Conservation (phyloP, 2,888 invertebrate species). For the Drosophila pullipes region DNA sequence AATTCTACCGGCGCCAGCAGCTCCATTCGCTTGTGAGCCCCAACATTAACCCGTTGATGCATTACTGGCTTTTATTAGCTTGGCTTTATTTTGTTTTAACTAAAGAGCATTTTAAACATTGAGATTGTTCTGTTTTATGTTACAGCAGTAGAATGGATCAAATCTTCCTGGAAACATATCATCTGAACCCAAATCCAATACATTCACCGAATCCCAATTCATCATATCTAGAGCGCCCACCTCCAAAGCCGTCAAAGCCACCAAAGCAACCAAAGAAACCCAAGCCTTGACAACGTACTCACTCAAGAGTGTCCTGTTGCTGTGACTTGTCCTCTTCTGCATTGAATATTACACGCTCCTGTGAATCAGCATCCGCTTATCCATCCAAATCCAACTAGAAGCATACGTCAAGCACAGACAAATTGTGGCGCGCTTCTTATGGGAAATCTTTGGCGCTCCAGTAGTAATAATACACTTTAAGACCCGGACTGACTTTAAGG, state of each 20-base stretch:
- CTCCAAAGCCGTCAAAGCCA: neutral
- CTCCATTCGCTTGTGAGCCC: conserved; percentile 13
- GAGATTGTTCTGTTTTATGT: too few species aligned
- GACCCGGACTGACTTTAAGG: neutral
- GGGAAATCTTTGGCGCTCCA: neutral
- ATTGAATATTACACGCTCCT: conserved; percentile 8
- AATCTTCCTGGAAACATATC: too few species aligned
- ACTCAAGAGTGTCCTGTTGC: conserved; percentile 13
- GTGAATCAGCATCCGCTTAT: conserved; percentile 7
- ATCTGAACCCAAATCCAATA: neutral
- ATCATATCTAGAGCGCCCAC: neutral
- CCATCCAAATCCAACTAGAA: conserved; percentile 15
- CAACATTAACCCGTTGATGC: conserved; percentile 45
- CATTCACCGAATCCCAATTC: neutral
- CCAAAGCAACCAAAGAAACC: neutral
- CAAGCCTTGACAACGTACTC: conserved; percentile 41
- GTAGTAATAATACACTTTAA: neutral
- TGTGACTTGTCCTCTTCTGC: conserved; percentile 9
- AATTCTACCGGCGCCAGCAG: conserved; percentile 52
- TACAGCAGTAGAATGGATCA: too few species aligned
- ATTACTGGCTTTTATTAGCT: conserved; percentile 45
- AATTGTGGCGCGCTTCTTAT: conserved; percentile 35
- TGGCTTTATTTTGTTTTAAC: conserved; percentile 36
- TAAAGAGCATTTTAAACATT: conserved; percentile 17
- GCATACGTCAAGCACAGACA: conserved; percentile 16